Evolutionary conservation across 1,140 invertebrate species (phyloP).

Genomic region (Probaryconus sp.): DNA sequence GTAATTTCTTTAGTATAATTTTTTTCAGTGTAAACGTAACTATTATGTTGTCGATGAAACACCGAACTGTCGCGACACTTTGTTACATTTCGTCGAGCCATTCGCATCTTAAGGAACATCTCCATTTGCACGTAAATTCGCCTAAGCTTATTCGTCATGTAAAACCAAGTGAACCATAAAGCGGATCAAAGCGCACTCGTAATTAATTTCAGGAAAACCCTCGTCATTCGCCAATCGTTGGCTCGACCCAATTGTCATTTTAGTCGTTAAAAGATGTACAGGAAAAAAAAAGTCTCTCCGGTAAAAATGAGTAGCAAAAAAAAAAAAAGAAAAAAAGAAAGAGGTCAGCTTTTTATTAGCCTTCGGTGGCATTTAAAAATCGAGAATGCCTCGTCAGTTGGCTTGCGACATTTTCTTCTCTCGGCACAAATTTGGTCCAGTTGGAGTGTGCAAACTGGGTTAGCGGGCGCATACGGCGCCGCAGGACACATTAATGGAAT

Average conservation of each 20-base stretch:
- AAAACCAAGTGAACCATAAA: conserved; percentile 12
- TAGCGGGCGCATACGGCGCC: conserved; percentile 14
- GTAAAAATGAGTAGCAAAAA: conserved; percentile 1
- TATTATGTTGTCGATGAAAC: too few species aligned
- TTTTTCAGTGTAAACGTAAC: too few species aligned
- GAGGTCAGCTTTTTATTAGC: conserved; percentile 23
- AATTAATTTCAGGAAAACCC: conserved; percentile 26
- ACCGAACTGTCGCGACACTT: too few species aligned
- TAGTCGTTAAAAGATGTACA: conserved; percentile 13
- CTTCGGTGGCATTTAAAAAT: conserved; percentile 2
- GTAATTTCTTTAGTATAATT: too few species aligned
- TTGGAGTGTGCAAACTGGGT: conserved; percentile 30
- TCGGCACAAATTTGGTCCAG: conserved; percentile 26
- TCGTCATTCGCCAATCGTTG: conserved; percentile 23
- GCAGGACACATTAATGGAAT: conserved; percentile 34
- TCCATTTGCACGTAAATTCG: conserved; percentile 24
- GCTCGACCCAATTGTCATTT: conserved; percentile 5
- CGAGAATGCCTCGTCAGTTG: not conserved
- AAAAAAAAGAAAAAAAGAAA: not conserved
- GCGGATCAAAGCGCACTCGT: conserved; percentile 20
- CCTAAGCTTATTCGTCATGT: not conserved
- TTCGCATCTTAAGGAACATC: too few species aligned
- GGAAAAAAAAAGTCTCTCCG: conserved; percentile 28
- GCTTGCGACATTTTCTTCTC: conserved; percentile 15
- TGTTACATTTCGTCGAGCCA: not conserved